phyloP scores from a whole-genome alignment of 2,797 vertebrate genomes.

The Sebastes hubbsi region DNA sequence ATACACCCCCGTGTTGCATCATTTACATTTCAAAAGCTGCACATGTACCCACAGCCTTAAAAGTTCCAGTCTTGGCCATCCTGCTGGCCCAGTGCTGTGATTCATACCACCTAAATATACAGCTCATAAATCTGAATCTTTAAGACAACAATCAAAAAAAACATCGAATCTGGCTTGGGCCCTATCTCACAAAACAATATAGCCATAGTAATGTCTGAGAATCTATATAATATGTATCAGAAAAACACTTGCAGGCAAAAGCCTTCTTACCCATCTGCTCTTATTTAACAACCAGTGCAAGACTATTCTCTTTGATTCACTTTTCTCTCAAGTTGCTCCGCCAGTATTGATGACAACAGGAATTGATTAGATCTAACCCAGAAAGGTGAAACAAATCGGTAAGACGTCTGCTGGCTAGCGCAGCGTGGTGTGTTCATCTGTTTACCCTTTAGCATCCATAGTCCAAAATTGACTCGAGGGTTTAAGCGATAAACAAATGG shows the following conservation, averaged over 20 bases:
- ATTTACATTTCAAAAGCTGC: slow-evolving; percentile 29
- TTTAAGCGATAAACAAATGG: slow-evolving; percentile 30
- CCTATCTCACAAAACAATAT: background rate
- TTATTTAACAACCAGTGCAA: slow-evolving; percentile 13
- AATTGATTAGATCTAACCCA: slow-evolving; percentile 66
- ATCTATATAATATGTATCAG: background rate
- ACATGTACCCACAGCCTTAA: background rate
- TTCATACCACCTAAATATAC: background rate
- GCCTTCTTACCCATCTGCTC: background rate
- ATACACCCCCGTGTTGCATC: background rate
- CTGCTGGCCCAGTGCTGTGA: slow-evolving; percentile 5
- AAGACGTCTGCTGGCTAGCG: slow-evolving; percentile 28
- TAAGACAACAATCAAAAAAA: background rate
- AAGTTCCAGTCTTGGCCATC: background rate
- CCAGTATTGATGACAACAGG: slow-evolving; percentile 59
- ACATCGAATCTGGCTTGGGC: background rate
- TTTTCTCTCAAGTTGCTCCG: slow-evolving; percentile 47
- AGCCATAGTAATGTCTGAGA: background rate
- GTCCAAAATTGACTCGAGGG: slow-evolving; percentile 15
- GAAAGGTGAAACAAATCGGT: slow-evolving; percentile 55
- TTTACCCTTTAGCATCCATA: slow-evolving; percentile 39
- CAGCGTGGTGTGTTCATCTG: slow-evolving; percentile 12
- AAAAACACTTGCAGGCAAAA: background rate
- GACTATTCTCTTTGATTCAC: slow-evolving; percentile 54
- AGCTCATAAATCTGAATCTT: slow-evolving; percentile 10